Evolutionary conservation across 2,888 invertebrate genomes (phyloP), one percentile per base, ranked within the genome.

Genomic region (Calameuta idolon): DNA sequence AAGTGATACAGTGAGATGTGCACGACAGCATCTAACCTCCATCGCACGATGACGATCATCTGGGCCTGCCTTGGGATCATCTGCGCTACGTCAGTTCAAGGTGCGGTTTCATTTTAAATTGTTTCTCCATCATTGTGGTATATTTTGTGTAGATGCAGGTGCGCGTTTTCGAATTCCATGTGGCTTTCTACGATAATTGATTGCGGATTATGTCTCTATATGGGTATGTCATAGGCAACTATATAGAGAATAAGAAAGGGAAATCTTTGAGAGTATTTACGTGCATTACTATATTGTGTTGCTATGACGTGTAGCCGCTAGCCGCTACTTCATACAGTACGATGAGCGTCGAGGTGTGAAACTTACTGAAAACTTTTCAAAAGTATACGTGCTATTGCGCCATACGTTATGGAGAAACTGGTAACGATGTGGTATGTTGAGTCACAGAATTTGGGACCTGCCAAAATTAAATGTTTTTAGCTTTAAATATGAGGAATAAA

Each of bases 31-130:
- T 75, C 40, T 73, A 77, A 69, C 78, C 78, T n/a, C 35, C 12
- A 37, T 31, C 76, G 80, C 81, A 82, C 75, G 85, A 85, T 71
- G 82, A 82, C 78, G 82, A 83, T 83, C 82, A 79, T 85, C 82
- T 87, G 87, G 89, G 83, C 82, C 87, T 87, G 85, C 84, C 69
- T 89, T 82, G 30, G 34, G 79, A 81, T 89, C 75, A 84, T 87
- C 84, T 83, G 82, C 77, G 81, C 89, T 83, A 83, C 86, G 34
- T 33, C 34, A 23, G 74, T 37, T 77, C 85, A 89, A 90, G 90
- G 90, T 90, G 81, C 78, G 79, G 82, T 85, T 81, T 76, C 23
- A 23, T 55, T 55, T 55, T 55, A 55, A 55, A 55, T 55, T 55
- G 55, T 55, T 55, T 23, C 55, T 2, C 23, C 55, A 55, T 15